Evolutionary conservation across 2,797 vertebrate species (phyloP), one percentile per base, ranked within the genome.

Genomic region (Bovichtus variegatus): DNA sequence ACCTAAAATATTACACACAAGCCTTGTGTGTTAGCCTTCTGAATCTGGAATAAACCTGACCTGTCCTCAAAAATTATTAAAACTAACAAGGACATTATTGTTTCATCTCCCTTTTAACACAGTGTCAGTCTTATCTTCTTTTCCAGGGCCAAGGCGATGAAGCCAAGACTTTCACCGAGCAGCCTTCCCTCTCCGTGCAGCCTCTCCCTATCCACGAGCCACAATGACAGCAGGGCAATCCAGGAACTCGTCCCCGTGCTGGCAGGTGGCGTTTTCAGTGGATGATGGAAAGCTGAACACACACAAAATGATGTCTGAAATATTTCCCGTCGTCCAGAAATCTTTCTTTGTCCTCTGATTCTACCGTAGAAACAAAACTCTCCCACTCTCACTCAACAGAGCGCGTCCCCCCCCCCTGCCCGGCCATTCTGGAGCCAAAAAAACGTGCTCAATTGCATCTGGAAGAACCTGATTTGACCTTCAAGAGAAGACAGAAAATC

Each of bases 401-500:
- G 12, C 13, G 3, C 4, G 16, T 29, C 18, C 19, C 55, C 10
- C 3, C n/a, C 40, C 36, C 27, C 18, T 7, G 11, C 4, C 36
- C 15, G 3, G 29, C 23, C 21, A 0, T 16, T 43, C 66, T 38
- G 29, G 15, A 69, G 36, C 46, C 60, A 71, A 61, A 72, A 76
- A 70, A 74, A 66, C 38, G 1, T 49, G 71, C 49, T 60, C 16
- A 9, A 15, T 25, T 23, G 31, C 71, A 71, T 43, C 73, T 82
- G 80, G 81, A 25, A 76, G 77, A 89, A 88, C 87, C 80, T 76
- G 89, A 86, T 80, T 70, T 85, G 25, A 87, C 46, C 62, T 76
- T 40, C 0, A 23, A 31, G 15, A 15, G 25, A 53, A 53, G 19
- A 59, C 8, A 9, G 29, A 68, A 40, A 69, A 70, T 44, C 47